A percentile compares a stretch with the other conserved stretches of the same genome.
phyloP scores from a whole-genome alignment of 1,140 invertebrate genomes.

The Manduca sexta region DNA sequence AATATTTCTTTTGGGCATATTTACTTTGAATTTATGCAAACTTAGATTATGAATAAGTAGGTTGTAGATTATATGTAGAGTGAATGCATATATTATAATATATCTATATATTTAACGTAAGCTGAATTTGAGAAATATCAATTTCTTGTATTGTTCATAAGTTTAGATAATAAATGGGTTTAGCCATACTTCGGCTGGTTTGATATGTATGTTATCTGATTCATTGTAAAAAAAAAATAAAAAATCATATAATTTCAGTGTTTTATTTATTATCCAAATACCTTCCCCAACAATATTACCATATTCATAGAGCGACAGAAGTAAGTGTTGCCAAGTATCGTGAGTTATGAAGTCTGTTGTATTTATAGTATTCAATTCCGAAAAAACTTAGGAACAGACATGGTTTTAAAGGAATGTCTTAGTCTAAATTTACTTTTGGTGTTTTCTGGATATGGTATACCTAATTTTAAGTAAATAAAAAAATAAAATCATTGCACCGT shows the following conservation, averaged over 20 bases:
- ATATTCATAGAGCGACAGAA: neutral
- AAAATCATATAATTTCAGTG: conserved; percentile 33
- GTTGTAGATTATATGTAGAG: conserved; percentile 72
- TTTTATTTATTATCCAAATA: conserved; percentile 70
- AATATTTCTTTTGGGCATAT: conserved; percentile 74
- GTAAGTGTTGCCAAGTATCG: neutral
- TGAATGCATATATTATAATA: conserved; percentile 70
- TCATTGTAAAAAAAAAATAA: conserved; percentile 72
- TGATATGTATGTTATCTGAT: conserved; percentile 73
- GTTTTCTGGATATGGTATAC: no score
- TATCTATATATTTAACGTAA: conserved; percentile 72
- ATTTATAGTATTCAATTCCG: no score
- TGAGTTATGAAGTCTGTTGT: no score
- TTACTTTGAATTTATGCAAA: conserved; percentile 73
- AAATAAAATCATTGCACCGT: no score
- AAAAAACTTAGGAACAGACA: no score
- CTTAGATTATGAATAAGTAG: conserved; percentile 72
- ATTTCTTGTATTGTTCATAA: conserved; percentile 73
- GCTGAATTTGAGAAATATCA: conserved; percentile 72
- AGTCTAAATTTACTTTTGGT: no score
- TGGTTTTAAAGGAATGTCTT: no score
- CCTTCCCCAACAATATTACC: conserved; percentile 30
- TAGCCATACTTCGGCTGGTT: conserved; percentile 73
- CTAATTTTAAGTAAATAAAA: no score
- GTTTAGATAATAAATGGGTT: conserved; percentile 73